Percentiles rank a stretch among this genome's conserved stretches.
Conservation (phyloP, 2,888 invertebrate species). For the Antheraea yamamai region DNA sequence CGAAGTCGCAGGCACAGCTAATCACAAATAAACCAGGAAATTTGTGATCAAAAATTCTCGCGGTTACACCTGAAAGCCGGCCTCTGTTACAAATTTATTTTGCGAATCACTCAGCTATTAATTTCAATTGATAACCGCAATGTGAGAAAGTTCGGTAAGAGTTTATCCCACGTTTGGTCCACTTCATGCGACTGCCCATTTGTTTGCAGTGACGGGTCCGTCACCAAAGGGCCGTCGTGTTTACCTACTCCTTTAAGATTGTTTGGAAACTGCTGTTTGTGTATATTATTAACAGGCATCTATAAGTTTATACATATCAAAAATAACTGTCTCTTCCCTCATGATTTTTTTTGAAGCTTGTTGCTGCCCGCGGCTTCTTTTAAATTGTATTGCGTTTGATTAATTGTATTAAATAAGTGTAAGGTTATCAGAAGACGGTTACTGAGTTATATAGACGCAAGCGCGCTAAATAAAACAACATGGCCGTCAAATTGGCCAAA, state of each 20-base stretch:
- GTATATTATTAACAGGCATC: neutral
- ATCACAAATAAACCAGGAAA: no score
- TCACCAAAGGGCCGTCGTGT: neutral
- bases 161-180: slow-evolving; percentile 2
- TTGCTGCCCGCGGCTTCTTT: no score
- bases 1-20: no score
- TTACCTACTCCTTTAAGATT: slow-evolving; percentile 9
- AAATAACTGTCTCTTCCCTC: neutral
- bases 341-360: no score
- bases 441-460: no score
- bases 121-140: neutral
- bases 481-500: no score
- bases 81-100: neutral
- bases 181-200: neutral
- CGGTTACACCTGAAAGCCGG: neutral
- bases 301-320: neutral
- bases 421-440: no score
- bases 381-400: no score
- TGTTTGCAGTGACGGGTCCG: slow-evolving; percentile 5
- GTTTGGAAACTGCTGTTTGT: slow-evolving; percentile 7
- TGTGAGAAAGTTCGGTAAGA: slow-evolving; percentile 3
- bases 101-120: slow-evolving; percentile 1
- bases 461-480: no score
- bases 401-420: no score
- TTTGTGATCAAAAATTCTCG: neutral